Evolutionary conservation across 2,113 vertebrate genomes (phyloP).

Genomic region (Elephantulus edwardii): DNA sequence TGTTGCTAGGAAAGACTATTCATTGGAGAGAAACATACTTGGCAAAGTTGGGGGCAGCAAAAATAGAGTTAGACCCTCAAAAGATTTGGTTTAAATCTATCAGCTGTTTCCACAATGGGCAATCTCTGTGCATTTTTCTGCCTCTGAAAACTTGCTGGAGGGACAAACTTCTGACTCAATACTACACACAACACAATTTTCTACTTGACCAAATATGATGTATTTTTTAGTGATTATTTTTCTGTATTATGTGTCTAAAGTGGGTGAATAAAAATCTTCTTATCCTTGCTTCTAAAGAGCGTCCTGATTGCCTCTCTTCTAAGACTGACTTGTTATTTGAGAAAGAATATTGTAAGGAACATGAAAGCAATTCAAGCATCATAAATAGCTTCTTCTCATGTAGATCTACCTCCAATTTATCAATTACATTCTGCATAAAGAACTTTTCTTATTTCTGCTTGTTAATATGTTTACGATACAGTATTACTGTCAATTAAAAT

Average conservation of each 20-base stretch:
- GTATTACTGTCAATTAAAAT: not conserved
- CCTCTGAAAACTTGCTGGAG: no score
- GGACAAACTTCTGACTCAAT: no score
- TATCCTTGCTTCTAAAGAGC: not conserved
- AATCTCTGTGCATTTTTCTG: no score
- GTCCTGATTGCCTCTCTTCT: not conserved
- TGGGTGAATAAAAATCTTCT: not conserved
- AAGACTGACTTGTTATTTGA: not conserved
- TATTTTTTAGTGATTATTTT: not conserved
- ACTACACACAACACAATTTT: no score
- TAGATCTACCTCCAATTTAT: not conserved
- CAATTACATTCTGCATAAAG: no score
- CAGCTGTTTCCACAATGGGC: no score
- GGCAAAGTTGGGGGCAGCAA: no score
- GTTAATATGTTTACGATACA: no score
- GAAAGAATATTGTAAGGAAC: rapidly evolving
- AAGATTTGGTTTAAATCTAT: no score
- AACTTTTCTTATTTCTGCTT: not conserved
- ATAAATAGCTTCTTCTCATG: rapidly evolving
- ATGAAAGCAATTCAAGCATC: not conserved
- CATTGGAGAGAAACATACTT: no score
- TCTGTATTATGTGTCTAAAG: not conserved
- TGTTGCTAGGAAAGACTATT: no score
- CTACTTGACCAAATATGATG: not conserved
- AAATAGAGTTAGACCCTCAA: no score